A percentile compares a stretch with the other conserved stretches of the same genome.
Evolutionary conservation across 2,797 vertebrate species (phyloP).

Genomic region (Ctenopoma kingsleyae): DNA sequence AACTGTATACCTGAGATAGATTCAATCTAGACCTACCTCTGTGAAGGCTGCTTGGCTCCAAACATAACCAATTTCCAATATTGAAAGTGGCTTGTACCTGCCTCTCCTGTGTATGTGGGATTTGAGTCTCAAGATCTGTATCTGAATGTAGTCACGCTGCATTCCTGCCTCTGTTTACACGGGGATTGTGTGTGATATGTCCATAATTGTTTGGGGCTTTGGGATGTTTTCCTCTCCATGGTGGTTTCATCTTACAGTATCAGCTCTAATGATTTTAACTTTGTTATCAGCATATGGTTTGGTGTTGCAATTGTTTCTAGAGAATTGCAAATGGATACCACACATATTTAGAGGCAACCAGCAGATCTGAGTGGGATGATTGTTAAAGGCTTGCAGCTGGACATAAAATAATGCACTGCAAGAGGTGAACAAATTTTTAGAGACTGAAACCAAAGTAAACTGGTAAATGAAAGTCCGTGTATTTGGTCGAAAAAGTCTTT

Average conservation of each 20-base stretch:
- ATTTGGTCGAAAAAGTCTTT: slow-evolving; percentile 1
- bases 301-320: slow-evolving; percentile 51
- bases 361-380: slow-evolving; percentile 13
- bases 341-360: slow-evolving; percentile 28
- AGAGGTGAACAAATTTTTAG: slow-evolving; percentile 31
- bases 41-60: slow-evolving; percentile 20
- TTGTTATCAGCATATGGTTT: slow-evolving; percentile 52
- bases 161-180: slow-evolving; percentile 67
- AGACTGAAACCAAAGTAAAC: slow-evolving; percentile 21
- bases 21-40: slow-evolving; percentile 35
- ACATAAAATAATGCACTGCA: slow-evolving; percentile 37
- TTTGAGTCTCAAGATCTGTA: slow-evolving; percentile 61
- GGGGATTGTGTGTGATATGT: slow-evolving; percentile 63
- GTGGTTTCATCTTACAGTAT: slow-evolving; percentile 64
- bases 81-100: slow-evolving; percentile 32
- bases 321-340: slow-evolving; percentile 30
- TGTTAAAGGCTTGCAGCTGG: slow-evolving; percentile 32
- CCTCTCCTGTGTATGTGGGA: slow-evolving; percentile 38
- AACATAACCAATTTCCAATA: slow-evolving; percentile 43
- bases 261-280: slow-evolving; percentile 68
- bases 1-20: slow-evolving; percentile 44
- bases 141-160: slow-evolving; percentile 60
- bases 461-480: slow-evolving; percentile 3
- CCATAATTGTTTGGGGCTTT: slow-evolving; percentile 75
- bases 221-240: slow-evolving; percentile 65